These are phyloP conservation scores for Muscidifurax raptorellus DNA, from an alignment of 1,140 invertebrate genomes.

Conservation along the genomic window DNA sequence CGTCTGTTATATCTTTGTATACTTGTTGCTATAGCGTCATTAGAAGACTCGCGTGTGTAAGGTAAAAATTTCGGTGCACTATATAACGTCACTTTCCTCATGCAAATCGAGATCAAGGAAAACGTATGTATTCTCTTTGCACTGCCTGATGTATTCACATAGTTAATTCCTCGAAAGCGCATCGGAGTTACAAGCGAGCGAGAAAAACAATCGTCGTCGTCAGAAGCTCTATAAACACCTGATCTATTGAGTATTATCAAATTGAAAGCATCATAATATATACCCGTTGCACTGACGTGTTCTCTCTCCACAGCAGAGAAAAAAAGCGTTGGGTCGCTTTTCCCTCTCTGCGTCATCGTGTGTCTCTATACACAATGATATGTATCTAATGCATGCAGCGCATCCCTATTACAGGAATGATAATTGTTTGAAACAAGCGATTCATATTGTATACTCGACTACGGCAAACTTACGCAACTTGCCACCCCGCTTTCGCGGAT, in stretches of 20 bases:
- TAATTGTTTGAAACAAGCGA: slow-evolving; percentile 19
- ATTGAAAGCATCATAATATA: neutral
- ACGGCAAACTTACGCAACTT: neutral
- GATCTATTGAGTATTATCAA: slow-evolving; percentile 13
- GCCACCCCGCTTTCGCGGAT: neutral
- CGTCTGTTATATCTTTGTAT: neutral
- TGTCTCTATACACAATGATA: too few relatives aligned
- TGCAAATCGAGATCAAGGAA: neutral
- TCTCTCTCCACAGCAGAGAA: neutral
- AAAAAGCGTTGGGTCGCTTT: neutral
- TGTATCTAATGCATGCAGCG: neutral
- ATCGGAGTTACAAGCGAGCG: neutral
- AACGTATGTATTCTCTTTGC: too few relatives aligned
- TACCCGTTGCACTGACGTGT: slow-evolving; percentile 1
- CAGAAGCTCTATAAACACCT: neutral
- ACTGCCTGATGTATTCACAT: neutral
- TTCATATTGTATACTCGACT: neutral
- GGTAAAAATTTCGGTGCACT: neutral
- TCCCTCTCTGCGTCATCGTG: neutral
- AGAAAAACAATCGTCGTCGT: slow-evolving; percentile 2
- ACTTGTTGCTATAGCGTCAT: neutral
- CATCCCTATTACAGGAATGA: slow-evolving; percentile 12
- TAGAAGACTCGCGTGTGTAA: too few relatives aligned
- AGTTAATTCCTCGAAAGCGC: neutral
- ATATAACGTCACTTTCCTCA: neutral